Base-by-base conservation (phyloP, 2,797 vertebrate species). In the Chaunax sp. region DNA sequence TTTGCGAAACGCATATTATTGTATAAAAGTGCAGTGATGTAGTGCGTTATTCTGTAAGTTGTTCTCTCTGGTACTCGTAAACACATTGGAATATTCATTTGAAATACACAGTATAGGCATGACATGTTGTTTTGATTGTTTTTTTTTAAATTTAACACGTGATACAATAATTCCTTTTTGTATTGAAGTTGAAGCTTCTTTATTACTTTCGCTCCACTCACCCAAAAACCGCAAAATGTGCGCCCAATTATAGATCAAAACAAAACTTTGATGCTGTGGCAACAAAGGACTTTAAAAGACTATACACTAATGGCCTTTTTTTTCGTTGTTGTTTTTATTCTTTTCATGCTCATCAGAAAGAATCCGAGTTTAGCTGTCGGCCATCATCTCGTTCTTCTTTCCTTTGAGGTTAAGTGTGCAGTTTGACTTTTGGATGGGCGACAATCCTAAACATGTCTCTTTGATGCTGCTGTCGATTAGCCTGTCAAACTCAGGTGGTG, bases 401-500 rank as follows among this genome's bases (percentile, higher is more conserved):
- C n/a, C 22, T 77, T 61, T 58, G 35, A 81, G 45, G 46, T 71
- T 23, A 62, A 69, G 14, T 72, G 63, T 64, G 23, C 55, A 61
- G 8, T 63, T 78, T 64, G 59, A 53, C 26, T 33, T 30, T 23
- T 72, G 46, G 68, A 81, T 59, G 22, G 23, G 14, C 43, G 35
- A 0, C 46, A n/a, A 67, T 60, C 44, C 55, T 18, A 45, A 47
- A 64, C 51, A 53, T 43, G 55, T 6, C 5, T 37, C 49, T 18
- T 61, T 63, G 6, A 67, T 33, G 47, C 14, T 46, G 26, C 23
- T 41, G 38, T 44, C 26, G 54, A 19, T 61, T 28, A 18, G 5
- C 40, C 33, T 16, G 6, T 37, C 19, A 20, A 20, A 20, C 22
- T 47, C 47, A 15, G 18, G 14, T 20, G 18, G 15, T 41, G 14